Base-by-base conservation (phyloP, 1,140 invertebrate genomes). In the Drosophila bifasciata region DNA sequence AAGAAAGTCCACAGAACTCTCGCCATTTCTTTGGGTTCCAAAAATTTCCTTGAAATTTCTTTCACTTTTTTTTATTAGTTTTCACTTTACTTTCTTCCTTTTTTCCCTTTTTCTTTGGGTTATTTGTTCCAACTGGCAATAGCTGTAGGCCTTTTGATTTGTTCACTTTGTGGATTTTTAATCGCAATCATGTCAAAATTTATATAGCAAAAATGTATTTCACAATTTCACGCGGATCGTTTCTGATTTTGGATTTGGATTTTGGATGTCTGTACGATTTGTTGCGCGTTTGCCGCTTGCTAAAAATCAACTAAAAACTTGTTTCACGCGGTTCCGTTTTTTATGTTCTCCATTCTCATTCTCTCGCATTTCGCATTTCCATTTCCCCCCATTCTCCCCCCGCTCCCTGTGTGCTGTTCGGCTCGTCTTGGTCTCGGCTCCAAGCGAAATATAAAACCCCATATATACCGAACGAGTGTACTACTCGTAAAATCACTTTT, bases 221-320 rank as follows among this genome's bases (percentile, higher is more conserved):
- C 23, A 48, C 36, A 39, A 50, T 55, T 39, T 36, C 11, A 13
- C 32, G 40, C n/a, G n/a, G n/a, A 32, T 21, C 13, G 41, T 46
- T 25, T 41, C 15, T 50, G 25, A 46, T 52, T 9, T 49, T 32
- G 17, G 15, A n/a, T 36, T 36, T 36, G 6, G 11, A 9, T 51
- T 16, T 39, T 11, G 28, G 25, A 32, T 15, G 16, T 55, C 40
- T 17, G 28, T 23, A 67, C 41, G 69, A 28, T 63, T 21, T 60
- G 81, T 70, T 77, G 63, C 73, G 72, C 81, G 68, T 74, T 70
- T 58, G 76, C 61, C 81, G 81, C 72, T 80, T 55, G 72, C 73
- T 85, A 49, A 86, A 74, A 76, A 81, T 80, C 73, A 77, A 85
- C 80, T 86, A 85, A 85, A 85, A 80, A 76, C 81, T 80, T 63